These are phyloP conservation scores for Nycteola revayana DNA, from an alignment of 2,888 invertebrate species.

Conservation along the genomic window DNA sequence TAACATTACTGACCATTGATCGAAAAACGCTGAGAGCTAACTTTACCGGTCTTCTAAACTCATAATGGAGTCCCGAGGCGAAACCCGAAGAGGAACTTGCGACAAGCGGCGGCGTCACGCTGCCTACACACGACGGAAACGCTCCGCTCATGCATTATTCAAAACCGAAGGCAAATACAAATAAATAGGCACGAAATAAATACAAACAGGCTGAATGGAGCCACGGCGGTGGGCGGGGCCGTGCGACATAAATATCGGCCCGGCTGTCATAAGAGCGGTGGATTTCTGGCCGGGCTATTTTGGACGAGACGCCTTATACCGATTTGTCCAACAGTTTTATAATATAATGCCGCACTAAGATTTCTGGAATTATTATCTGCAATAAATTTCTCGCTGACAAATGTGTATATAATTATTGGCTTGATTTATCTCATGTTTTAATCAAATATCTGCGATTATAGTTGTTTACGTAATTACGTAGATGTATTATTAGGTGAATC, in stretches of 20 bases:
- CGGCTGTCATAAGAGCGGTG: constrained; percentile 73
- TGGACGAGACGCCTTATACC: constrained; percentile 50
- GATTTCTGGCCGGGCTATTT: constrained; percentile 73
- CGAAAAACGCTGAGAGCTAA: constrained; percentile 39
- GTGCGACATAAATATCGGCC: constrained; percentile 78
- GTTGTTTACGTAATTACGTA: constrained; percentile 22
- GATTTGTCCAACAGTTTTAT: constrained; percentile 33
- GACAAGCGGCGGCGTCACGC: constrained; percentile 73
- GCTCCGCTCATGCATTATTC: constrained; percentile 79
- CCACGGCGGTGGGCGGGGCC: constrained; percentile 76
- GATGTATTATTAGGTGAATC: constrained; percentile 18
- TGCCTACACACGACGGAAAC: constrained; percentile 81
- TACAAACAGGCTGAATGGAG: constrained; percentile 81
- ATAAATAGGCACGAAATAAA: constrained; percentile 81
- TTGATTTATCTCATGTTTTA: constrained; percentile 32
- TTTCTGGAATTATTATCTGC: constrained; percentile 28
- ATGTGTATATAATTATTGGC: constrained; percentile 27
- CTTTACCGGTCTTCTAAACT: constrained; percentile 18
- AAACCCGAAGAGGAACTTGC: constrained; percentile 48
- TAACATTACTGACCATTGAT: constrained; percentile 21
- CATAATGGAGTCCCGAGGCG: constrained; percentile 29
- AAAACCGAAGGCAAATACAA: constrained; percentile 79
- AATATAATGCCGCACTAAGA: constrained; percentile 24
- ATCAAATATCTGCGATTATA: constrained; percentile 31
- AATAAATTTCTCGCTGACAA: constrained; percentile 33